These are phyloP conservation scores for Osedax fenrisi DNA, from an alignment of 2,888 invertebrate genomes.

Conservation along the genomic window DNA sequence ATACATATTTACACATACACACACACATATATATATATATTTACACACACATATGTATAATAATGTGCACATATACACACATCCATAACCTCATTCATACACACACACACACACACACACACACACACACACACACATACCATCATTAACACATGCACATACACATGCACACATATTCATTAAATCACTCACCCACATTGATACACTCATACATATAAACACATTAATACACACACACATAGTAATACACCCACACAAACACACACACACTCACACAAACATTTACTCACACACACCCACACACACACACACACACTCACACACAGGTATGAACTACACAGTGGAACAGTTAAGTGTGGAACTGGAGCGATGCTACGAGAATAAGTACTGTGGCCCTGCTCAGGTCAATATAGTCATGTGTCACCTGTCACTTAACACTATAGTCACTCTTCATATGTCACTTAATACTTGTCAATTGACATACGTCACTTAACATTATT, in stretches of 20 bases:
- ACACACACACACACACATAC: constrained; percentile 5
- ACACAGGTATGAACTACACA: not conserved
- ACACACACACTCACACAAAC: constrained; percentile 8
- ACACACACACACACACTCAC: not conserved
- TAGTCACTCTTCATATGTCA: no score
- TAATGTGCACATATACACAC: no score
- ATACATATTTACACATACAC: no score
- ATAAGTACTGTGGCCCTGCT: no score
- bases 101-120: constrained; percentile 5
- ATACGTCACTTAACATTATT: no score
- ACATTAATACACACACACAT: not conserved
- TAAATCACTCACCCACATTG: not conserved
- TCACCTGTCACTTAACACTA: no score
- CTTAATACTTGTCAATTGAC: no score
- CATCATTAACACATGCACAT: not conserved
- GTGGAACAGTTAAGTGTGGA: no score
- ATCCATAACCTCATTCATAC: not conserved
- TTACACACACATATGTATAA: no score
- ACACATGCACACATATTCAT: not conserved
- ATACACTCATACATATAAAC: not conserved
- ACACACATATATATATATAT: no score
- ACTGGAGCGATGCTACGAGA: no score
- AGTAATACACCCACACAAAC: not conserved
- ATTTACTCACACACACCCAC: not conserved
- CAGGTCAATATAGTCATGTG: no score